These are phyloP conservation scores for Limnephilus marmoratus DNA, from an alignment of 2,888 invertebrate genomes.

Conservation along the genomic window DNA sequence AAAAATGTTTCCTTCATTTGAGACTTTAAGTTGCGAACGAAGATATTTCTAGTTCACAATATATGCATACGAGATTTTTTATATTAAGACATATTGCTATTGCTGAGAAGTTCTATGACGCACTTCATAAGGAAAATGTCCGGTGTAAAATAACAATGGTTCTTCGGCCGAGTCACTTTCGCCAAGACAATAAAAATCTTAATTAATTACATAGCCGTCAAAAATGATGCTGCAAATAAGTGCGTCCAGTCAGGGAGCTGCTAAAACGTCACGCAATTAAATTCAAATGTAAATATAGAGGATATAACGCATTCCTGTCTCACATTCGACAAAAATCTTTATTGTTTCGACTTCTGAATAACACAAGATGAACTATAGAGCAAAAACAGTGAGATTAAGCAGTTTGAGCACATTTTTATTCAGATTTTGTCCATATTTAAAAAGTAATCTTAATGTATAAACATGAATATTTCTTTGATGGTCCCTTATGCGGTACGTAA, in stretches of 20 bases:
- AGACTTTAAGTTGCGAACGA: neutral
- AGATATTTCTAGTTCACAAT: neutral
- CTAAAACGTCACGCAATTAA: neutral
- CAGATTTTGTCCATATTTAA: too few relatives aligned
- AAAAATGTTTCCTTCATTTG: neutral
- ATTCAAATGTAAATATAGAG: neutral
- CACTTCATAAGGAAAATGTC: slow-evolving; percentile 38
- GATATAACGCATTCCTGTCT: neutral
- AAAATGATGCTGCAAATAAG: slow-evolving; percentile 46
- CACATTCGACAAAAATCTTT: too few relatives aligned
- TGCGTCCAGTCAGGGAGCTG: slow-evolving; percentile 20
- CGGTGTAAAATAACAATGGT: slow-evolving; percentile 58
- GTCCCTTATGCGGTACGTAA: too few relatives aligned
- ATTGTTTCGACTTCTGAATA: too few relatives aligned
- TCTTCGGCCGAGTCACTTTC: slow-evolving; percentile 38
- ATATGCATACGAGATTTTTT: neutral
- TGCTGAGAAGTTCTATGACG: slow-evolving; percentile 55
- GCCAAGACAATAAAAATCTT: slow-evolving; percentile 58
- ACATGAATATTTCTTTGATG: too few relatives aligned
- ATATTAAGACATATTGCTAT: neutral
- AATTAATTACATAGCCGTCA: slow-evolving; percentile 60
- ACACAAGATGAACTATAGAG: too few relatives aligned
- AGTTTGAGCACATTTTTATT: too few relatives aligned
- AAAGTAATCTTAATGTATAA: too few relatives aligned
- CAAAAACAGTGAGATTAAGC: too few relatives aligned